A percentile compares a stretch with the other conserved stretches of the same genome.
Conservation (phyloP, 1,140 invertebrate genomes). For the Drosophila albomicans region DNA sequence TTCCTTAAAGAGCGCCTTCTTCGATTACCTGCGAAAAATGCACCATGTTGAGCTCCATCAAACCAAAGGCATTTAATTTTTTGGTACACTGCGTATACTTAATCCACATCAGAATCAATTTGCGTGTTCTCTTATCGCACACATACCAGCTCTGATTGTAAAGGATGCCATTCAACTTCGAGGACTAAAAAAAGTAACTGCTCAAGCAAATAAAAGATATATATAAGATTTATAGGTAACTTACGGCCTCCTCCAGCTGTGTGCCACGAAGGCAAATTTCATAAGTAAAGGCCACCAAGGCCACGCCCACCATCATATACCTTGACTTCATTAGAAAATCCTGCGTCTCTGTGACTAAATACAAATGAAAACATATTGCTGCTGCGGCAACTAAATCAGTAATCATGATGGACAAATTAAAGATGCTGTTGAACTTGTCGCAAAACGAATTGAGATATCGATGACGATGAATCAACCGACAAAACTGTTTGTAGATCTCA, state of each 20-base stretch:
- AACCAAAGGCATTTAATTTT: conserved; percentile 49
- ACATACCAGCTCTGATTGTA: conserved; percentile 53
- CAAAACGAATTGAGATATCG: conserved; percentile 52
- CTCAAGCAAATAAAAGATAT: background rate
- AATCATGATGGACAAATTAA: conserved; percentile 47
- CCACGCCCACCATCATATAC: conserved; percentile 30
- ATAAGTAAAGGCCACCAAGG: conserved; percentile 49
- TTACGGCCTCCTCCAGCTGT: conserved; percentile 61
- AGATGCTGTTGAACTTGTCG: conserved; percentile 57
- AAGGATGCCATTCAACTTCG: conserved; percentile 16
- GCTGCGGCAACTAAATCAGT: conserved; percentile 53
- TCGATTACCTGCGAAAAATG: conserved; percentile 57
- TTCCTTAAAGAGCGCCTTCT: background rate
- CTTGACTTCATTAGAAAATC: conserved; percentile 34
- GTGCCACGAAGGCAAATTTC: conserved; percentile 54
- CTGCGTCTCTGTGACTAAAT: conserved; percentile 46
- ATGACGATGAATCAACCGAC: conserved; percentile 42
- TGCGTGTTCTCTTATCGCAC: conserved; percentile 47
- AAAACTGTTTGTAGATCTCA: conserved; percentile 23
- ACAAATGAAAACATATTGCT: conserved; percentile 60
- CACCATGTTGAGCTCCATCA: conserved; percentile 64
- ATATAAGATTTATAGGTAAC: background rate
- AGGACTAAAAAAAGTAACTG: conserved; percentile 32
- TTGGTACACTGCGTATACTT: conserved; percentile 47
- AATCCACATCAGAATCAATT: conserved; percentile 54